Evolutionary conservation across 2,888 invertebrate species (phyloP).

Genomic region (Aspidapion aeneum): DNA sequence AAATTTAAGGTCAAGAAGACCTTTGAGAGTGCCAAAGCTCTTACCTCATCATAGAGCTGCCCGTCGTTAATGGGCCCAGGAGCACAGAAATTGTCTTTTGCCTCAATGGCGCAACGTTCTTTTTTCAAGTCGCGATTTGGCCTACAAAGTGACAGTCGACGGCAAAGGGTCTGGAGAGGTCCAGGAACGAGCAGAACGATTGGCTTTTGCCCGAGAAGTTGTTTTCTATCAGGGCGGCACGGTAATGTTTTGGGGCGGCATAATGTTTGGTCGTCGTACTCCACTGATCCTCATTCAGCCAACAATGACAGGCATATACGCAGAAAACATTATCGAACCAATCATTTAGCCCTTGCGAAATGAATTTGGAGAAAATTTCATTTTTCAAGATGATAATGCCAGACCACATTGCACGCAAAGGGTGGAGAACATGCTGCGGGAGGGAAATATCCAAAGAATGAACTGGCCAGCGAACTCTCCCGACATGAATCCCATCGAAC

Average conservation of each 20-base stretch:
- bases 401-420: constrained; percentile 16
- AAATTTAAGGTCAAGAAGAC: neutral
- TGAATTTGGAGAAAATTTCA: constrained; percentile 12
- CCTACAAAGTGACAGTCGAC: neutral
- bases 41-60: neutral
- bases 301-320: constrained; percentile 6
- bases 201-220: neutral
- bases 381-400: constrained; percentile 11
- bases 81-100: neutral
- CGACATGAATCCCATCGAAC: constrained; percentile 15
- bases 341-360: constrained; percentile 13
- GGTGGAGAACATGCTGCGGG: constrained; percentile 9
- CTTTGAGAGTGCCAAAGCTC: neutral
- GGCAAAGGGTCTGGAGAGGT: neutral
- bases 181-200: neutral
- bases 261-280: neutral
- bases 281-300: no score
- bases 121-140: neutral
- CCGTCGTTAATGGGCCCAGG: constrained; percentile 3
- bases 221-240: constrained; percentile 1
- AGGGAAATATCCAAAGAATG: constrained; percentile 16
- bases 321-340: constrained; percentile 13
- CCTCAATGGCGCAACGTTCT: neutral
- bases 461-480: constrained; percentile 17
- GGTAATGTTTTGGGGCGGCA: neutral